These are phyloP conservation scores for Phasia obesa DNA, from an alignment of 2,888 invertebrate species.

Conservation along the genomic window DNA sequence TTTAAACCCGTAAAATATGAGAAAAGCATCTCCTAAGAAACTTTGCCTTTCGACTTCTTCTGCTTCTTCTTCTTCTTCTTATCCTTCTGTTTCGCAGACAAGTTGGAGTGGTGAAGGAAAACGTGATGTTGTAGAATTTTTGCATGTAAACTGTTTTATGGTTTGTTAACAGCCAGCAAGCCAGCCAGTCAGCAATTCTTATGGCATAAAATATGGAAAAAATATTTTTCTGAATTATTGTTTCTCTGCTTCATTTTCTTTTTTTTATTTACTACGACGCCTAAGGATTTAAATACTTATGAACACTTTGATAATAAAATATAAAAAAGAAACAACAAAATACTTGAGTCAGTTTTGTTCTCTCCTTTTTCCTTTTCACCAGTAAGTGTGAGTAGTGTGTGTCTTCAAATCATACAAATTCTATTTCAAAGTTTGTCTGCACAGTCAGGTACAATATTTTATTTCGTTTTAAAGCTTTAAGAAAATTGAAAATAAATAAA, in stretches of 20 bases:
- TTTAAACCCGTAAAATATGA: not conserved
- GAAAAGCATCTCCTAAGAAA: constrained; percentile 1
- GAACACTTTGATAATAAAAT: constrained; percentile 16
- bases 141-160: constrained; percentile 42
- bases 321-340: constrained; percentile 27
- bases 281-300: constrained; percentile 56
- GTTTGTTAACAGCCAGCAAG: constrained; percentile 30
- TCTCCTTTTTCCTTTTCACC: not conserved
- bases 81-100: constrained; percentile 29
- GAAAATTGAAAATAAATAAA: constrained; percentile 1
- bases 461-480: constrained; percentile 37
- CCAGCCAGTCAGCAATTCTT: constrained; percentile 14
- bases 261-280: constrained; percentile 41
- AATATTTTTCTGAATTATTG: constrained; percentile 30
- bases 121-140: constrained; percentile 49
- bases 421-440: constrained; percentile 29
- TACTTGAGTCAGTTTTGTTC: constrained; percentile 21
- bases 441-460: constrained; percentile 11
- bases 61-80: not conserved
- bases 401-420: constrained; percentile 32
- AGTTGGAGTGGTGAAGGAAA: constrained; percentile 42
- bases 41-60: constrained; percentile 24
- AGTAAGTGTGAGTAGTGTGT: not conserved
- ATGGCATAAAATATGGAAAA: constrained; percentile 19
- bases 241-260: constrained; percentile 11